These are phyloP conservation scores for Bombus vancouverensis DNA, from an alignment of 1,140 invertebrate species.

Conservation along the genomic window DNA sequence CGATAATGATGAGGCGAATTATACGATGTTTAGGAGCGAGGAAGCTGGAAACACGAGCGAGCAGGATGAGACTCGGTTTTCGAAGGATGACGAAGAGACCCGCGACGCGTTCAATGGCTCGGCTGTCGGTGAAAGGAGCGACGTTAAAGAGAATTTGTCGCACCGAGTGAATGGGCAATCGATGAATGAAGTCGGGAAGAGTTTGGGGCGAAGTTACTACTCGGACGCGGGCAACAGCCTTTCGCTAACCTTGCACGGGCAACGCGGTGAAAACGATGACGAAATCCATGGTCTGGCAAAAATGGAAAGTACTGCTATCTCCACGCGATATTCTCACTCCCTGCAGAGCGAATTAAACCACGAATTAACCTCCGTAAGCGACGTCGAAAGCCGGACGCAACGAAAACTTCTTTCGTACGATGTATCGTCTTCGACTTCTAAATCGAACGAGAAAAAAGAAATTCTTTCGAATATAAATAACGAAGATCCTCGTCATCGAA, in stretches of 20 bases:
- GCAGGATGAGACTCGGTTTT: neutral
- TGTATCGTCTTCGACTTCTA: neutral
- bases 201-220: conserved; percentile 1
- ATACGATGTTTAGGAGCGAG: neutral
- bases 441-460: neutral
- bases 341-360: neutral
- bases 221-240: neutral
- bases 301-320: neutral
- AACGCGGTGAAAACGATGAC: neutral
- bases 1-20: neutral
- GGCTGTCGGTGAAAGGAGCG: conserved; percentile 26
- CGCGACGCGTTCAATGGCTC: conserved; percentile 25
- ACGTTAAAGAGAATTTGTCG: conserved; percentile 37
- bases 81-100: conserved; percentile 7
- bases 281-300: neutral
- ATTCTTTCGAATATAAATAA: neutral
- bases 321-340: neutral
- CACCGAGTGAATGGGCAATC: conserved; percentile 30
- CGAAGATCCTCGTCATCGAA: neutral
- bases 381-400: neutral
- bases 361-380: neutral
- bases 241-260: neutral
- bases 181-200: conserved; percentile 41
- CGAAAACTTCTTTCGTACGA: neutral
- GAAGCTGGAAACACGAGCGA: neutral